Evolutionary conservation across 1,140 invertebrate species (phyloP), one percentile per base, ranked within the genome.

Genomic region (Macrosteles quadrilineatus): DNA sequence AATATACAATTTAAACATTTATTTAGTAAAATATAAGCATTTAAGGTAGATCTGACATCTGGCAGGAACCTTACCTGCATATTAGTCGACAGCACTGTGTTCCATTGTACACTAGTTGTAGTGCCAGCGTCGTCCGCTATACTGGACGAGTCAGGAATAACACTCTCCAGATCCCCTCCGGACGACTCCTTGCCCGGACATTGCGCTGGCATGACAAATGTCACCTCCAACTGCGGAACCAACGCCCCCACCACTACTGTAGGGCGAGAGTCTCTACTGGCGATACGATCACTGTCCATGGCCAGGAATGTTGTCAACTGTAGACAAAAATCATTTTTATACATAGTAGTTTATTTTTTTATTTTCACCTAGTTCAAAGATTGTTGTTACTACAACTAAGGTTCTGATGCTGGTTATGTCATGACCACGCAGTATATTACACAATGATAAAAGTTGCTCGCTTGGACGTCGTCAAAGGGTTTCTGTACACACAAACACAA

Each of bases 171-270:
- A 91, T 62, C 89, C 87, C 89, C 86, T 67, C 87, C 87, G 50
- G 90, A 92, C 72, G 91, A 91, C 84, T 93, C 90, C 79, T 92
- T 91, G 21, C 91, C 90, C 64, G 90, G 88, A 76, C 87, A 88
- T 76, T 86, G 88, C 31, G 90, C 89, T 67, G 93, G 91, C 87
- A 96, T 91, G 53, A 96, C 89, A 71, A 96, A 85, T 0, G 93
- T 95, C 43, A 96, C 82, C 81, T 96, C 94, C 6, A 96, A 83
- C 79, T 95, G 91, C 17, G 92, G 91, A 67, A 95, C 85, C 53
- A 94, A 81, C 32, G 91, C 85, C 9, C 91, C 92, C 25, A 94
- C 80, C 29, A 90, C 87, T 66, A 93, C 78, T 6, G 88, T 89
- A 72, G 89, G 87, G 75, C 73, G 81, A 64, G 72, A 73, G 73